Percentiles rank a stretch among this genome's conserved stretches.
Conservation (phyloP, 2,797 vertebrate species). For the Miichthys miiuy region DNA sequence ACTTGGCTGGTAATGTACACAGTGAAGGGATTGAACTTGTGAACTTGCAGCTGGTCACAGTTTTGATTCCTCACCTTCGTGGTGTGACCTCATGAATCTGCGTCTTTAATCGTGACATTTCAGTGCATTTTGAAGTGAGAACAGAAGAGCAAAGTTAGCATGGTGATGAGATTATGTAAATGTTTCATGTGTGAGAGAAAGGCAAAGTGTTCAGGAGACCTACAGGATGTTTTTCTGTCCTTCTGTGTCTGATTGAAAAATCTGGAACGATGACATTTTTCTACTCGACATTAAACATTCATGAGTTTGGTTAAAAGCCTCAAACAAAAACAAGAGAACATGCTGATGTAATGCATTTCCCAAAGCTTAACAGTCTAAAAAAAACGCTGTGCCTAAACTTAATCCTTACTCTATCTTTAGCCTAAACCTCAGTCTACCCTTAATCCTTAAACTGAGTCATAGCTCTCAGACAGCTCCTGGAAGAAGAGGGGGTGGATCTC, state of each 20-base stretch:
- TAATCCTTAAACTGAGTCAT: not conserved
- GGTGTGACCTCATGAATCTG: not conserved
- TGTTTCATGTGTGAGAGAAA: not conserved
- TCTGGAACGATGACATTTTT: conserved; percentile 1
- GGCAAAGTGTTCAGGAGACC: not conserved
- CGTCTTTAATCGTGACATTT: not conserved
- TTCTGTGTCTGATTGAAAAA: not conserved
- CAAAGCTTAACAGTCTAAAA: not conserved
- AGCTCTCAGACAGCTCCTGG: not conserved
- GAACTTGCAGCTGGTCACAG: not conserved
- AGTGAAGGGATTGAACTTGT: not conserved
- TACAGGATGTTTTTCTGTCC: not conserved
- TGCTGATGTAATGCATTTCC: not conserved
- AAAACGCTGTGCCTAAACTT: not conserved
- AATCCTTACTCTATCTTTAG: not conserved
- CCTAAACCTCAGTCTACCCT: not conserved
- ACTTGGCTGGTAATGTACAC: not conserved
- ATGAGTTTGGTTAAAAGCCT: conserved; percentile 7
- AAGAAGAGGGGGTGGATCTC: not conserved
- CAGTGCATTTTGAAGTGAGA: not conserved
- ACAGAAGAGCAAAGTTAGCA: not conserved
- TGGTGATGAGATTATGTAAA: not conserved
- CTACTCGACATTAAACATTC: conserved; percentile 18
- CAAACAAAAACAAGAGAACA: not conserved
- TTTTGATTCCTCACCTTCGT: not conserved